Conservation (phyloP, 1,140 invertebrate genomes). For the Geopemphigus sp. region DNA sequence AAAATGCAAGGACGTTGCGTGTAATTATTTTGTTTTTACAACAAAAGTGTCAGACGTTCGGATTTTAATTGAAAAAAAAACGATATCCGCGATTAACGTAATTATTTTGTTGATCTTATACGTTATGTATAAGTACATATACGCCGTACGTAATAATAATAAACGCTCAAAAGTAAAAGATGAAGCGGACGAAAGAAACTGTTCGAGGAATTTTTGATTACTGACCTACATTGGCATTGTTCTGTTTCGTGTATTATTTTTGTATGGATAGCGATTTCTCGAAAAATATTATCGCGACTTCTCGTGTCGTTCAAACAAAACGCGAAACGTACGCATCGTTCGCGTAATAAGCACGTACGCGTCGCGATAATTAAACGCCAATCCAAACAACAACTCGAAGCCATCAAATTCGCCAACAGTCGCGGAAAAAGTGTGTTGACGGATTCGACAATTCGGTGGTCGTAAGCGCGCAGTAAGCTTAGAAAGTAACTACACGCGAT, state of each 20-base stretch:
- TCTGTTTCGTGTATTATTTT: slow-evolving; percentile 10
- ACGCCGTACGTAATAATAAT: not conserved
- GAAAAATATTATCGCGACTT: not conserved
- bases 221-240: slow-evolving; percentile 17
- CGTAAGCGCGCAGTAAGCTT: too few species aligned
- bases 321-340: too few species aligned
- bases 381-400: too few species aligned
- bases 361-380: not conserved
- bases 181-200: not conserved
- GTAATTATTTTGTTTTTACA: slow-evolving; percentile 6
- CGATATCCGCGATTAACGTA: too few species aligned
- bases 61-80: too few species aligned
- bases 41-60: not conserved
- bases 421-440: too few species aligned
- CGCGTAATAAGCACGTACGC: too few species aligned
- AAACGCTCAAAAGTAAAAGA: not conserved
- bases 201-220: not conserved
- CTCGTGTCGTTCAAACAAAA: not conserved
- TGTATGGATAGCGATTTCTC: not conserved
- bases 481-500: too few species aligned
- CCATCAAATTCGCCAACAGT: too few species aligned
- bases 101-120: not conserved
- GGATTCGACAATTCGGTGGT: too few species aligned
- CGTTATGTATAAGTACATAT: not conserved
- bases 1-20: slow-evolving; percentile 2